Percentiles rank a stretch among this genome's conserved stretches.
These are phyloP conservation scores for Hapalemur alaotrensis DNA, from an alignment of 2,797 vertebrate genomes.

Conservation along the genomic window DNA sequence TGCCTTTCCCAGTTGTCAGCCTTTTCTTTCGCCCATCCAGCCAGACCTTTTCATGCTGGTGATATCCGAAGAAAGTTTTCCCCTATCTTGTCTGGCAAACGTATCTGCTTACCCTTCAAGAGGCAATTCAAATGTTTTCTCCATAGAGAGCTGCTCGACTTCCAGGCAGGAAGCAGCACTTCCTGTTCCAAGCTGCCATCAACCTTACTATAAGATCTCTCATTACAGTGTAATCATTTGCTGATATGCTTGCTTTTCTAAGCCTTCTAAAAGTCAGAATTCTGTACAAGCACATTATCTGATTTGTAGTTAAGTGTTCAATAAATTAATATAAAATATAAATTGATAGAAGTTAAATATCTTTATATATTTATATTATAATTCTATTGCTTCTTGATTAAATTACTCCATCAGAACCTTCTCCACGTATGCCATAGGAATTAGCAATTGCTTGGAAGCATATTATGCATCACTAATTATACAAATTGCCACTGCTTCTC, in stretches of 20 bases:
- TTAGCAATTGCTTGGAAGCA: constrained; percentile 1
- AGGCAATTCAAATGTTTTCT: background rate
- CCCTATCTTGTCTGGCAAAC: background rate
- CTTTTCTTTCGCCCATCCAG: background rate
- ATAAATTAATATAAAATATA: constrained; percentile 47
- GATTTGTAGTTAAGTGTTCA: background rate
- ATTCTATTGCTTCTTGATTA: constrained; percentile 35
- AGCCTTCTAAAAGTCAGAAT: background rate
- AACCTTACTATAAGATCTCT: background rate
- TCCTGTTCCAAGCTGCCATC: background rate
- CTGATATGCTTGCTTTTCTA: background rate
- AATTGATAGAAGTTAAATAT: constrained; percentile 39
- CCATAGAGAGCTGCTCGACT: background rate
- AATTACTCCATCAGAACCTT: constrained; percentile 42
- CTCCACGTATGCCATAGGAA: background rate
- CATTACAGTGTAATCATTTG: background rate
- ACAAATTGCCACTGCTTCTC: background rate
- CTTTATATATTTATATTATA: constrained; percentile 36
- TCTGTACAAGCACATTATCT: constrained; percentile 5
- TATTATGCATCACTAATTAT: constrained; percentile 12
- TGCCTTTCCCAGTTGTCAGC: background rate
- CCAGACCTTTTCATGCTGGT: background rate
- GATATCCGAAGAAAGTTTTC: background rate
- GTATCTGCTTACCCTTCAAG: background rate
- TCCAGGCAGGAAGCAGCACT: background rate